A percentile compares a stretch with the other conserved stretches of the same genome.
phyloP scores from a whole-genome alignment of 2,113 vertebrate genomes.

The Megalops atlanticus region DNA sequence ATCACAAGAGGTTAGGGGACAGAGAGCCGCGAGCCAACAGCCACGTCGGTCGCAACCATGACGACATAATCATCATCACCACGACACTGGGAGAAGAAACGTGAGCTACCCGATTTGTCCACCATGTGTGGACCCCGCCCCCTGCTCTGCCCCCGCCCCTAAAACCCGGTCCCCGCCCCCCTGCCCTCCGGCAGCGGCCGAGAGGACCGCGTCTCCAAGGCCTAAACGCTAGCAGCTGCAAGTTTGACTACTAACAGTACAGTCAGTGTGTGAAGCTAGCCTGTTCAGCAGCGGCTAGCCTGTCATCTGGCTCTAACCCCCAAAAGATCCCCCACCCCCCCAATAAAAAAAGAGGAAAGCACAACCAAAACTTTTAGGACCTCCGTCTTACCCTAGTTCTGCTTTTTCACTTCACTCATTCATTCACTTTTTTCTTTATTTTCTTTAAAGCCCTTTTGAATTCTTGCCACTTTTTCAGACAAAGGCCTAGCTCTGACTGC shows the following conservation, averaged over 20 bases:
- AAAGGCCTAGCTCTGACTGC: too few species aligned
- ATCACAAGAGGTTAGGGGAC: conserved; percentile 46
- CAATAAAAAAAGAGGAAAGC: conserved; percentile 62
- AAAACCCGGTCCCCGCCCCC: conserved; percentile 44
- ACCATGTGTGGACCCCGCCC: conserved; percentile 65
- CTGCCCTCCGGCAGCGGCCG: conserved; percentile 64
- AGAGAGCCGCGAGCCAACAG: conserved; percentile 58
- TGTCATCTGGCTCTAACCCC: conserved; percentile 68
- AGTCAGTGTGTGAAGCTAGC: conserved; percentile 64
- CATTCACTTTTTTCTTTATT: not conserved
- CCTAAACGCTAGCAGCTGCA: conserved; percentile 68
- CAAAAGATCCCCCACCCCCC: conserved; percentile 46
- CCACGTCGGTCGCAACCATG: conserved; percentile 54
- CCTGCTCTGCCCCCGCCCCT: conserved; percentile 25
- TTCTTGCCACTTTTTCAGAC: too few species aligned
- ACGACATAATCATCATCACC: conserved; percentile 54
- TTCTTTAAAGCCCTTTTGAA: not conserved
- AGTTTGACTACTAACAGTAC: conserved; percentile 74
- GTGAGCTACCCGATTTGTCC: conserved; percentile 73
- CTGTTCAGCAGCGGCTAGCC: conserved; percentile 72
- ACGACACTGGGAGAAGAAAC: conserved; percentile 70
- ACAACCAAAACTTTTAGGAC: conserved; percentile 76
- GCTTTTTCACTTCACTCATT: not conserved
- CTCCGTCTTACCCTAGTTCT: conserved; percentile 31
- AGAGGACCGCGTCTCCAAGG: too few species aligned